phyloP scores from a whole-genome alignment of 2,888 invertebrate species.

The Colletes collaris region DNA sequence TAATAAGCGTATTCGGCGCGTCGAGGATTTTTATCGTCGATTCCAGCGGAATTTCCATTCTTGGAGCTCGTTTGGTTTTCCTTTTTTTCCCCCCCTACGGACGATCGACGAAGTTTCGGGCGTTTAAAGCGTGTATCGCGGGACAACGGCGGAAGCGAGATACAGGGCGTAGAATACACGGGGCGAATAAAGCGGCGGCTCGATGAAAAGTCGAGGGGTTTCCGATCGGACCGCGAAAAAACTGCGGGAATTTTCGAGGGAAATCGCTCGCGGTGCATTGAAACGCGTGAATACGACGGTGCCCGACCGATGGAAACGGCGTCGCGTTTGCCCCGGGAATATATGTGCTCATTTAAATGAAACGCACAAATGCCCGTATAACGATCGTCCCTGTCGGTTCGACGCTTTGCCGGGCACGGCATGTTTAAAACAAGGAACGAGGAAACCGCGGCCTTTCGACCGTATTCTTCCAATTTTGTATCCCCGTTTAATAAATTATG shows the following conservation, averaged over 20 bases:
- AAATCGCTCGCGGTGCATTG: conserved; percentile 13
- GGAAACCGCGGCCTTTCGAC: no score
- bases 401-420: neutral
- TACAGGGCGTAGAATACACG: conserved; percentile 5
- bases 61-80: no score
- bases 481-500: no score
- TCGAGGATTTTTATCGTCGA: no score
- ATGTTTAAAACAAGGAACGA: no score
- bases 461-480: no score
- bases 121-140: conserved; percentile 1
- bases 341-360: conserved; percentile 26
- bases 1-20: no score
- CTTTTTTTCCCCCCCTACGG: no score
- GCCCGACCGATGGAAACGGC: neutral
- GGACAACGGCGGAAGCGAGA: conserved; percentile 5
- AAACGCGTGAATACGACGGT: conserved; percentile 8
- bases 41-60: no score
- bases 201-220: conserved; percentile 15
- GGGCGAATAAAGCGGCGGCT: neutral
- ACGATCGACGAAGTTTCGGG: neutral
- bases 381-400: neutral
- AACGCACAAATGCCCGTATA: conserved; percentile 29
- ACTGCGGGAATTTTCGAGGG: conserved; percentile 14
- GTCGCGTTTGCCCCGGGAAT: conserved; percentile 4
- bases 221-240: conserved; percentile 7